Base-by-base conservation (phyloP, 2,888 invertebrate genomes). In the Megastigmus dorsalis region DNA sequence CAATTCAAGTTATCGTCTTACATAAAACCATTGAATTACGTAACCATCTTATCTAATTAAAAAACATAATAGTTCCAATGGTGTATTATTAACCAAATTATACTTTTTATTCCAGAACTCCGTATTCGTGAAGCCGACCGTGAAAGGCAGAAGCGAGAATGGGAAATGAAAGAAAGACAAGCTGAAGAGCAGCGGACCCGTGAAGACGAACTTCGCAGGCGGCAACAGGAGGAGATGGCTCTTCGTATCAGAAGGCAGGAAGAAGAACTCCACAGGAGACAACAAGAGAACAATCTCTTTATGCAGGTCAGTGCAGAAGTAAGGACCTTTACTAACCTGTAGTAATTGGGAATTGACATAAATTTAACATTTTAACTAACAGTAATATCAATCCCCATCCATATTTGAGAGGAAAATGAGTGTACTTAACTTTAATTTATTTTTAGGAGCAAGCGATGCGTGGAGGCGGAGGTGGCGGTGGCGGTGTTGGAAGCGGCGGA, bases 241-340 rank as follows among this genome's bases (percentile, higher is more conserved):
- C 89, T 91, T 81, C 91, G 95, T 78, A 95, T 95, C 91, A 90
- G 93, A 74, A 91, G 92, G 63, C 95, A 95, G 88, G 95, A 96
- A 85, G 95, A 96, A 86, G 95, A 96, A 87, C 90, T 96, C 86
- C 92, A 95, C 63, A 92, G 95, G 79, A 90, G 96, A 18, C 95
- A 95, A 85, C 95, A 96, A 88, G 95, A 96, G 89, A 96, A 96
- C 88, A 95, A 92, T 80, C 89, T 96, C 76, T 95, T 96, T 81
- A 94, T 95, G 91, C 95, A 96, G 91, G 94, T 93, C 76, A 63
- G 78, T n/a, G n/a, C n/a, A n/a, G n/a, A n/a, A n/a, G n/a, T 72
- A 59, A 23, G 5, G 7, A n/a, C 3, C 13, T 18, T 10, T 15
- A 3, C 28, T 13, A 15, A 41, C 26, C 20, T 54, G n/a, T 43